Conservation (phyloP, 1,140 invertebrate genomes). For the Pseudomyrmex sp. region DNA sequence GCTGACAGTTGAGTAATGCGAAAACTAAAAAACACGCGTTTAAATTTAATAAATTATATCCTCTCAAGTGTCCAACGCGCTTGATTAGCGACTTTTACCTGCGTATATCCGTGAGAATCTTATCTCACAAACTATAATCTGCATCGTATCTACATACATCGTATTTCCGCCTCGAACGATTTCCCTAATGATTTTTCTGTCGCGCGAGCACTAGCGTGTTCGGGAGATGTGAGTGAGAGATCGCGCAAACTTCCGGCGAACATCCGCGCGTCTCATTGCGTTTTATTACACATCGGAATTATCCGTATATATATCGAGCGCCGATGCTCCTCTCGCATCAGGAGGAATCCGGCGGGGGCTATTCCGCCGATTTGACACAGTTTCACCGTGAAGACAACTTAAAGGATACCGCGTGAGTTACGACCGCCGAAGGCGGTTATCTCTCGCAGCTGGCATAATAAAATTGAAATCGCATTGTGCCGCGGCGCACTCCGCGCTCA, state of each 20-base stretch:
- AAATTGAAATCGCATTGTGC: slow-evolving; percentile 82
- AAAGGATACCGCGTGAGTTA: slow-evolving; percentile 81
- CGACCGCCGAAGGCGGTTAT: slow-evolving; percentile 74
- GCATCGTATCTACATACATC: too few species aligned
- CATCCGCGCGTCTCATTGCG: slow-evolving; percentile 9
- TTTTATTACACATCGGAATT: slow-evolving; percentile 32
- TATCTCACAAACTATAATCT: too few species aligned
- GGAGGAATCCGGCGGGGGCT: slow-evolving; percentile 58
- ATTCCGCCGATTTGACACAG: slow-evolving; percentile 79
- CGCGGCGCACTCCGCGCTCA: slow-evolving; percentile 65
- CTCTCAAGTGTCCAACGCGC: not conserved
- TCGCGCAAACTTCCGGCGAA: slow-evolving; percentile 15
- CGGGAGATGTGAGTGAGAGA: not conserved
- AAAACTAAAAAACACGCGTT: slow-evolving; percentile 3
- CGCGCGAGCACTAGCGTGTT: too few species aligned
- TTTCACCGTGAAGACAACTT: slow-evolving; percentile 78
- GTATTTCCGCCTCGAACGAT: too few species aligned
- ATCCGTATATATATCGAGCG: slow-evolving; percentile 55
- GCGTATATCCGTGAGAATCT: too few species aligned
- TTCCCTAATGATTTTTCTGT: too few species aligned
- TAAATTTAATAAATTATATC: not conserved
- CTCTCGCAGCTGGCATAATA: slow-evolving; percentile 81
- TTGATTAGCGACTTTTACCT: not conserved
- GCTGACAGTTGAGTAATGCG: slow-evolving; percentile 32
- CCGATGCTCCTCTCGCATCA: slow-evolving; percentile 20